Conservation (phyloP, 2,797 vertebrate species). For the Acipenser transmontanus region DNA sequence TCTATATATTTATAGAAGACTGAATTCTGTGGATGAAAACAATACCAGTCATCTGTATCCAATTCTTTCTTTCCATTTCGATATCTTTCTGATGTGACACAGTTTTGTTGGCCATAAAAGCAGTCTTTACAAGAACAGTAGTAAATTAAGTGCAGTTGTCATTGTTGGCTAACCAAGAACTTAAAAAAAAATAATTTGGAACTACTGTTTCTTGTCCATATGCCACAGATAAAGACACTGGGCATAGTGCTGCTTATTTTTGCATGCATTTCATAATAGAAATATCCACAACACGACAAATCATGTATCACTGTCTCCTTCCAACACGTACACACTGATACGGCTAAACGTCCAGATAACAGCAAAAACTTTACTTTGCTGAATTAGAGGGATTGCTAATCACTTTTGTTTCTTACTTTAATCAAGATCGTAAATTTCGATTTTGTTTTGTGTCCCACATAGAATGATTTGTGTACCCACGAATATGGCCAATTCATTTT, state of each 20-base stretch:
- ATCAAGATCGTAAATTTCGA: background rate
- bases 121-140: conserved; percentile 28
- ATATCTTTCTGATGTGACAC: conserved; percentile 11
- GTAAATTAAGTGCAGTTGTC: conserved; percentile 15
- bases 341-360: background rate
- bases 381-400: conserved; percentile 3
- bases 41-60: conserved; percentile 20
- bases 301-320: background rate
- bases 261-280: background rate
- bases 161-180: conserved; percentile 21
- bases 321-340: background rate
- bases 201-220: too few species aligned
- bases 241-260: too few species aligned
- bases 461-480: conserved; percentile 29
- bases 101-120: conserved; percentile 10
- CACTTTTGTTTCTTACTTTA: conserved; percentile 3
- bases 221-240: too few species aligned
- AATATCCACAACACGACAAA: background rate
- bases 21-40: conserved; percentile 40
- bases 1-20: conserved; percentile 36
- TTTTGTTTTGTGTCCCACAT: conserved; percentile 14
- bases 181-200: background rate
- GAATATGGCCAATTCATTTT: conserved; percentile 52
- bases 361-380: background rate
- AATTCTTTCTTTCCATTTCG: conserved; percentile 13